Base-by-base conservation (phyloP, 2,113 vertebrate genomes). In the Coracopsis vasa region DNA sequence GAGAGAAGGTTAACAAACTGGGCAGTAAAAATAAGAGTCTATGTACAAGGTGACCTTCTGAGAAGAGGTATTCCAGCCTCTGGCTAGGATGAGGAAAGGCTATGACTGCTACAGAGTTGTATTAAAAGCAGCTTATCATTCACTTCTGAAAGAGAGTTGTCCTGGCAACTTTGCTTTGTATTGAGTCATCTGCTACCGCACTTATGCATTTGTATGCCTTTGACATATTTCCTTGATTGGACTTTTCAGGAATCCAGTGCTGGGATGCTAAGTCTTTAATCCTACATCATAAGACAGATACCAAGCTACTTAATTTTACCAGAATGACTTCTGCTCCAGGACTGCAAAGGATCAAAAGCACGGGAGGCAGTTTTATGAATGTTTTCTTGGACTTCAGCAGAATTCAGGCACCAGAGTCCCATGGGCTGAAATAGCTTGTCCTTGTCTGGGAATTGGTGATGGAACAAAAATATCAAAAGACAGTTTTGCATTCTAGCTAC, bases 281-380 rank as follows among this genome's bases (percentile, higher is more conserved):
- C 83, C 86, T 60, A 81, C 91, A 86, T 86, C 88, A 74, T 50
- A 94, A 81, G 72, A 64, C 12, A 88, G 80, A 88, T 53, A 80
- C 41, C 92, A 86, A 93, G 75, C 92, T 88, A 91, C 60, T 88
- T 94, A 96, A 86, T 78, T 94, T 69, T 78, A 71, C 42, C 60
- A 90, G 72, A 94, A 91, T 70, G 61, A 93, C 85, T 89, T 95
- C 70, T 96, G 66, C 90, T 65, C 51, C 51, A 65, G 51, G 81
- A 97, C 54, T 78, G 42, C 50, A 90, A 80, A 86, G 60, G n/a
- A 78, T 80, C 54, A 88, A 77, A 77, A 83, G 42, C 69, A 80
- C 33, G 66, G 62, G 35, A 83, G 74, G 72, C 53, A 80, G 60
- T 88, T 86, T 66, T 84, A 88, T 83, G 45, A 29, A 25, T 8